Percentiles rank a stretch among this genome's conserved stretches.
Evolutionary conservation across 92 coral and sea anemone species (phyloP).

Genomic region (Anthopleura xanthogrammica): DNA sequence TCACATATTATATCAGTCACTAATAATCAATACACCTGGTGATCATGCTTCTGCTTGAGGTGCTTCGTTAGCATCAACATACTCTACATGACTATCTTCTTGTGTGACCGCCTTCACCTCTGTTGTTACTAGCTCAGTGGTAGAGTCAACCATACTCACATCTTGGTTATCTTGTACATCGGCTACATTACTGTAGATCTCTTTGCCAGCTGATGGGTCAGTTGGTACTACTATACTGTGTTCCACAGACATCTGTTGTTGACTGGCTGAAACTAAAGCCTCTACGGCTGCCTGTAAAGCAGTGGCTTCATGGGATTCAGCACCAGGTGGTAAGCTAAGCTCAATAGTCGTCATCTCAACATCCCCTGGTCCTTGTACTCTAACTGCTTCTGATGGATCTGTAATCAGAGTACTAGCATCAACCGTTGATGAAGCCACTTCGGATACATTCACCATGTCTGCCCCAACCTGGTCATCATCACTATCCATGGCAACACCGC

Average conservation of each 20-base stretch:
- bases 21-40: background rate
- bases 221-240: slow-evolving; percentile 66
- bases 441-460: slow-evolving; percentile 45
- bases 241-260: slow-evolving; percentile 74
- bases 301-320: slow-evolving; percentile 74
- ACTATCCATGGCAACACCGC: slow-evolving; percentile 91
- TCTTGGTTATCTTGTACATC: slow-evolving; percentile 52
- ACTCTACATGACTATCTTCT: slow-evolving; percentile 43
- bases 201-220: slow-evolving; percentile 61
- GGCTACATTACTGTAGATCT: slow-evolving; percentile 68
- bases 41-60: background rate
- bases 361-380: slow-evolving; percentile 61
- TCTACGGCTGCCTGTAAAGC: slow-evolving; percentile 92
- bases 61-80: slow-evolving; percentile 33
- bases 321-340: slow-evolving; percentile 66
- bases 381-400: slow-evolving; percentile 38
- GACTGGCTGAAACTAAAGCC: slow-evolving; percentile 90
- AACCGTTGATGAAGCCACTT: slow-evolving; percentile 70
- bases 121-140: slow-evolving; percentile 14
- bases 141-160: slow-evolving; percentile 31
- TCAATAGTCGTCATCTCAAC: slow-evolving; percentile 93
- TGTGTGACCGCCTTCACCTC: slow-evolving; percentile 24
- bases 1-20: no score
- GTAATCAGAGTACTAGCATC: slow-evolving; percentile 75
- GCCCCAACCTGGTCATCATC: slow-evolving; percentile 57